Percentiles rank a stretch among this genome's conserved stretches.
Conservation (phyloP, 2,888 invertebrate species). For the Apodemia zela region DNA sequence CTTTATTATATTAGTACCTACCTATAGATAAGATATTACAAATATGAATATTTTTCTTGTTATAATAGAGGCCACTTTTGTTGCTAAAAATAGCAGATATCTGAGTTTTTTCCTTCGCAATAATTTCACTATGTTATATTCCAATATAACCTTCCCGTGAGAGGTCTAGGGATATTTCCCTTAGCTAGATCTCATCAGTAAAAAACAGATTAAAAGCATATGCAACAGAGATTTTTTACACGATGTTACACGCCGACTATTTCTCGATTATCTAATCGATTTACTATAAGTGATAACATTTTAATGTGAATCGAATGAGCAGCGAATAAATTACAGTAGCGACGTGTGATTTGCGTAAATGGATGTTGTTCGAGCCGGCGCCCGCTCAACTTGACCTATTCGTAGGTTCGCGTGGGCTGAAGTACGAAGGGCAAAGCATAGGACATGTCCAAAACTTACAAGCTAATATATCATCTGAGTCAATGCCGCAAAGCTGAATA, state of each 20-base stretch:
- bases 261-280: not conserved
- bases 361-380: conserved; percentile 42
- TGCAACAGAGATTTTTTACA: not conserved
- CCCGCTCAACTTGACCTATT: conserved; percentile 61
- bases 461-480: conserved; percentile 18
- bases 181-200: not conserved
- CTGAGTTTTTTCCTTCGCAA: too few species aligned
- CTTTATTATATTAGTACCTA: too few species aligned
- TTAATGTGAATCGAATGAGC: conserved; percentile 11
- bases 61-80: too few species aligned
- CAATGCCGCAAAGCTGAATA: conserved; percentile 14
- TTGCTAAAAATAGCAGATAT: not conserved
- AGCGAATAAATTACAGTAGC: conserved; percentile 25
- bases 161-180: not conserved
- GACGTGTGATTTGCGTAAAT: conserved; percentile 46
- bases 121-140: too few species aligned
- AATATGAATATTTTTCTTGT: too few species aligned
- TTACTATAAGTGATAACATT: not conserved
- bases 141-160: too few species aligned
- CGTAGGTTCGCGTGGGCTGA: conserved; percentile 41
- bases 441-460: conserved; percentile 18
- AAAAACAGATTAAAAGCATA: not conserved
- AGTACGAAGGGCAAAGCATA: conserved; percentile 25
- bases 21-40: too few species aligned
- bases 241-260: not conserved